Conservation (phyloP, 2,888 invertebrate species). For the Drosophila pegasa region DNA sequence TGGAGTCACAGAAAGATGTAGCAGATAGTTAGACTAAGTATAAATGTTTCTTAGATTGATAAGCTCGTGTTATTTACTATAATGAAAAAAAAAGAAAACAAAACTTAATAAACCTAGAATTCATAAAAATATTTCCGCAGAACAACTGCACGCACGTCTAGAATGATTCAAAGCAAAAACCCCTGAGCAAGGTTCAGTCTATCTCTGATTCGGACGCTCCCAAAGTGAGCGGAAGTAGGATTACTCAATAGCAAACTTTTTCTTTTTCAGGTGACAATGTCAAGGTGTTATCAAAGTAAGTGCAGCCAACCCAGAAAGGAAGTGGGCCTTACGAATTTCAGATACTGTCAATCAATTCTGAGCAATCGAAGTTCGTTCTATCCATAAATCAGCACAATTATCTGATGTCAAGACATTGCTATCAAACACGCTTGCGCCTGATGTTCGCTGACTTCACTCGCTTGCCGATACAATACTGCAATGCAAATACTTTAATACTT, state of each 20-base stretch:
- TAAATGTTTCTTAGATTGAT: background rate
- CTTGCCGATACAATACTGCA: slow-evolving; percentile 3
- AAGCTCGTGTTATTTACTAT: background rate
- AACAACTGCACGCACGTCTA: background rate
- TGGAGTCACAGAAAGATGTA: slow-evolving; percentile 9
- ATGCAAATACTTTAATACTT: background rate
- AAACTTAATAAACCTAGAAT: no score
- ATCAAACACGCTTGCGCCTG: background rate
- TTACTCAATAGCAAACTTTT: background rate
- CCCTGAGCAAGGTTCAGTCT: background rate
- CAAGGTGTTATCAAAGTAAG: background rate
- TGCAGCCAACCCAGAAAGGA: background rate
- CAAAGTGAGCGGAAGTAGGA: background rate
- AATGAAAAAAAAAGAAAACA: no score
- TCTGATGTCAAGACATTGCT: background rate
- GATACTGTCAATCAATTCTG: slow-evolving; percentile 14
- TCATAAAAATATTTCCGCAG: no score
- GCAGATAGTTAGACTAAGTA: background rate
- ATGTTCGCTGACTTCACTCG: background rate
- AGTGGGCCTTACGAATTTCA: background rate
- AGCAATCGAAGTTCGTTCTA: background rate
- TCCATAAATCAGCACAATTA: slow-evolving; percentile 3
- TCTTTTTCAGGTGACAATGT: background rate
- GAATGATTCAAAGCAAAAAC: background rate
- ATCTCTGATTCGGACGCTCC: no score